A percentile compares a stretch with the other conserved stretches of the same genome.
These are phyloP conservation scores for Chamaea fasciata DNA, from an alignment of 2,113 vertebrate species.

Conservation along the genomic window DNA sequence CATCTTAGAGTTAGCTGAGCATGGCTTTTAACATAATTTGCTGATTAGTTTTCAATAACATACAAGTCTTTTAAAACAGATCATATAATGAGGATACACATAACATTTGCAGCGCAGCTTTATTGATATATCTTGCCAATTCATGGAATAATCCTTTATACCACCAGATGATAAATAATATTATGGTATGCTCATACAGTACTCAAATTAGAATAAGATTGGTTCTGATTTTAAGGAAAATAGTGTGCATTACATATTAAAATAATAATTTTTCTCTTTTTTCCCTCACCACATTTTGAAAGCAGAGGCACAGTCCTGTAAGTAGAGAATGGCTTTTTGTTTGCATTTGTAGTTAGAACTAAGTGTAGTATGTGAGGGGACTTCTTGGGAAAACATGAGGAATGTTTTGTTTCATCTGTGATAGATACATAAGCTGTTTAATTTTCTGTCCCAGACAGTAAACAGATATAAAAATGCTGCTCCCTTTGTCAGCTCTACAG, in stretches of 20 bases:
- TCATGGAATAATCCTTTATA: background rate
- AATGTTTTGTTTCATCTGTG: background rate
- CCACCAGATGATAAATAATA: background rate
- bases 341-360: constrained; percentile 15
- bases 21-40: background rate
- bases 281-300: constrained; percentile 14
- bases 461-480: background rate
- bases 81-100: background rate
- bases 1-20: background rate
- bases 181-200: background rate
- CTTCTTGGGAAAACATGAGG: background rate
- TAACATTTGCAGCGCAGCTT: background rate
- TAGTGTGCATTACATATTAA: background rate
- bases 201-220: background rate
- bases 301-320: constrained; percentile 80
- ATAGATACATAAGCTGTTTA: background rate
- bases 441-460: background rate
- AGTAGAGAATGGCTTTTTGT: constrained; percentile 66
- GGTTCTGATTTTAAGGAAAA: background rate
- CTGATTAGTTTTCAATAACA: background rate
- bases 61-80: background rate
- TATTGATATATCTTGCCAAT: background rate
- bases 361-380: background rate
- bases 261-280: constrained; percentile 43
- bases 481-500: background rate